phyloP scores from a whole-genome alignment of 1,140 invertebrate species.

The Drosophila yakuba region DNA sequence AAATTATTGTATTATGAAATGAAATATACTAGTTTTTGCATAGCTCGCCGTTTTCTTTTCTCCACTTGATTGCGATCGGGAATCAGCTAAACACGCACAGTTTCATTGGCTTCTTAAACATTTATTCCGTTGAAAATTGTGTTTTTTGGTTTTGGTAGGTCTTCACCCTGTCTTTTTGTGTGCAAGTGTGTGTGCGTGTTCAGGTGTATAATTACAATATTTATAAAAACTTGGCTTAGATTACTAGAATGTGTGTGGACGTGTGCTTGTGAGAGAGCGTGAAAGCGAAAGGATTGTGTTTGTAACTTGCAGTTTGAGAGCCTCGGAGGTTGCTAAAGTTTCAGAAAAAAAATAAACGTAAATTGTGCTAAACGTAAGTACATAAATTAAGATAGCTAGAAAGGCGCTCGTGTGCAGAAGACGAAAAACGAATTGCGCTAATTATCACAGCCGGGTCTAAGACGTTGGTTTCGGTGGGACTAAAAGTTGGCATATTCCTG shows the following conservation, averaged over 20 bases:
- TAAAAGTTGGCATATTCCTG: conserved; percentile 25
- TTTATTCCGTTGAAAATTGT: conserved; percentile 65
- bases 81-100: conserved; percentile 14
- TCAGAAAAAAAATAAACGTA: conserved; percentile 54
- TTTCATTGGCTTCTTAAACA: conserved; percentile 36
- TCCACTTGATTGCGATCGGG: conserved; percentile 6
- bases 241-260: conserved; percentile 76
- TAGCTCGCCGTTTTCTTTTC: conserved; percentile 25
- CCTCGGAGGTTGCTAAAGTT: conserved; percentile 68
- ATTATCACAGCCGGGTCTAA: conserved; percentile 82
- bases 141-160: conserved; percentile 62
- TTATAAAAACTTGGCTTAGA: conserved; percentile 73
- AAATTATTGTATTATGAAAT: conserved; percentile 80
- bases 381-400: conserved; percentile 43
- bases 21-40: conserved; percentile 80
- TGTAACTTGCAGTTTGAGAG: conserved; percentile 50
- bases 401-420: conserved; percentile 43
- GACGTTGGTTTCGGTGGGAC: conserved; percentile 71
- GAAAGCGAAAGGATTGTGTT: conserved; percentile 29
- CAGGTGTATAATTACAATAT: conserved; percentile 76
- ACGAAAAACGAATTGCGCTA: conserved; percentile 73
- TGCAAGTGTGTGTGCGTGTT: conserved; percentile 67
- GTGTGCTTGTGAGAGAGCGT: conserved; percentile 36
- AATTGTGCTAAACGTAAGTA: conserved; percentile 53
- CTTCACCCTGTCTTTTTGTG: conserved; percentile 80